These are phyloP conservation scores for Agapornis canus DNA, from an alignment of 2,797 vertebrate species.

Conservation along the genomic window DNA sequence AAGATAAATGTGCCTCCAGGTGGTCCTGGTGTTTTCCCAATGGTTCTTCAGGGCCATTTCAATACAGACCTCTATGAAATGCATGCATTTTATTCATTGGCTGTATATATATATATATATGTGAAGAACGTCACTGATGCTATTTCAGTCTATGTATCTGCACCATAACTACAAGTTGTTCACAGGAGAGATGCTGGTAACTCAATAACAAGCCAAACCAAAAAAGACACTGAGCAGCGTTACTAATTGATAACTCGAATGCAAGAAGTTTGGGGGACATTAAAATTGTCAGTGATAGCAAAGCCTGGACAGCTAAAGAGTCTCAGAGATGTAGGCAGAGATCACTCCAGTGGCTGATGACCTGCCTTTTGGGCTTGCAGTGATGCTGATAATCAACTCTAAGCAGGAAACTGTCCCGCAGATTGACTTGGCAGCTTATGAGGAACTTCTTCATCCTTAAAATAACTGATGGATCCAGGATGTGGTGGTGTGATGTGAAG, in stretches of 20 bases:
- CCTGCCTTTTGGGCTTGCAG: not conserved
- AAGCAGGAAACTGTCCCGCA: not conserved
- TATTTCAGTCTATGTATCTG: not conserved
- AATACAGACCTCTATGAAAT: not conserved
- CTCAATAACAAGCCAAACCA: not conserved
- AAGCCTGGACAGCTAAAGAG: not conserved
- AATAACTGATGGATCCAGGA: not conserved
- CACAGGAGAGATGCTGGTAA: not conserved
- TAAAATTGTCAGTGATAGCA: not conserved
- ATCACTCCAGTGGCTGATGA: not conserved
- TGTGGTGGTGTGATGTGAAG: not conserved
- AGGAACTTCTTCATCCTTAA: not conserved
- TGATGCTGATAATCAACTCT: not conserved
- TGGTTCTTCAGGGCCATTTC: not conserved
- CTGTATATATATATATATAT: not conserved
- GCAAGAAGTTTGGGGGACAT: not conserved
- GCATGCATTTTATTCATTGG: conserved; percentile 10
- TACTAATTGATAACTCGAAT: not conserved
- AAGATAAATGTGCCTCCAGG: not conserved
- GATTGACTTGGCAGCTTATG: not conserved
- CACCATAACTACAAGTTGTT: not conserved
- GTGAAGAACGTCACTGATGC: not conserved
- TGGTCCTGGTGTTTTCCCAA: not conserved
- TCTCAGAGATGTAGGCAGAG: not conserved
- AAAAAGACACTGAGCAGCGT: not conserved